A percentile compares a stretch with the other conserved stretches of the same genome.
These are phyloP conservation scores for Lagenorhynchus albirostris DNA, from an alignment of 2,113 vertebrate genomes.

Conservation along the genomic window DNA sequence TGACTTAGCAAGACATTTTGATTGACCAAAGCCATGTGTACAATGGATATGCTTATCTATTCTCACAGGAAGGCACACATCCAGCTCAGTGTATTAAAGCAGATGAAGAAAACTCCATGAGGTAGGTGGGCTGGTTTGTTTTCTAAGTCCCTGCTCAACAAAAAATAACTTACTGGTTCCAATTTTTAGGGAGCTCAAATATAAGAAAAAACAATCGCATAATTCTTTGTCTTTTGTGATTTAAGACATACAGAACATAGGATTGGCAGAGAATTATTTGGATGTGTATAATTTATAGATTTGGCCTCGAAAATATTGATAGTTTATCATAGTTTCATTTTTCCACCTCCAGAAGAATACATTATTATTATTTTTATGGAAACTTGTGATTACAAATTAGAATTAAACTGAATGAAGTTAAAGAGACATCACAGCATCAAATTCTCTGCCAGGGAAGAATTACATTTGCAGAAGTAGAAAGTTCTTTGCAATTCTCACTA, in stretches of 20 bases:
- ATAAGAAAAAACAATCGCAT: not conserved
- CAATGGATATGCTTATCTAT: not conserved
- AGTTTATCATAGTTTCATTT: not conserved
- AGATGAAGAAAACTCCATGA: not conserved
- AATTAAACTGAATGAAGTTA: not conserved
- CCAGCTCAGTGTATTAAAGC: not conserved
- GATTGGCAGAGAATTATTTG: not conserved
- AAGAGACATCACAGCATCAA: not conserved
- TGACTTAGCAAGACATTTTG: not conserved
- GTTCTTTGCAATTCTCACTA: not conserved
- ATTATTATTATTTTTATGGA: not conserved
- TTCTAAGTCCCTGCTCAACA: not conserved
- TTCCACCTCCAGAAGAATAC: not conserved
- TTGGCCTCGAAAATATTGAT: not conserved
- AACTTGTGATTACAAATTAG: not conserved
- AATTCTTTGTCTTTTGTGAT: conserved; percentile 36
- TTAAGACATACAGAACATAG: not conserved
- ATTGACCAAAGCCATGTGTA: not conserved
- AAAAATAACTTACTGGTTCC: not conserved
- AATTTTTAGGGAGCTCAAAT: not conserved
- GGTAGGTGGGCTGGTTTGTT: not conserved
- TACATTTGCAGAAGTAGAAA: not conserved
- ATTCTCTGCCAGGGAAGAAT: not conserved
- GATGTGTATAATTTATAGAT: not conserved
- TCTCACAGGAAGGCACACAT: not conserved